Evolutionary conservation across 2,113 vertebrate genomes (phyloP), one percentile per base, ranked within the genome.

Genomic region (Crocuta crocuta): DNA sequence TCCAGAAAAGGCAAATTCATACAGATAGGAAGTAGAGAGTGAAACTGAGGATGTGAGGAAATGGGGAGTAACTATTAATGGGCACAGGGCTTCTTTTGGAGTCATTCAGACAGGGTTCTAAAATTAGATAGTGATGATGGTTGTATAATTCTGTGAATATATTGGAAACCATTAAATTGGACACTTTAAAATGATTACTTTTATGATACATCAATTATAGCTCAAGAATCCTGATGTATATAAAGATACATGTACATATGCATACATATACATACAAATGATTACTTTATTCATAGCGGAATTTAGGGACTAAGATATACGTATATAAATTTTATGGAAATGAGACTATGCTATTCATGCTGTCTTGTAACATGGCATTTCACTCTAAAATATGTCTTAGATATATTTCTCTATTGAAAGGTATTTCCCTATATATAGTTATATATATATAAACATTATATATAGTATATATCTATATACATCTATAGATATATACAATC

Each of bases 401-500:
- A 33, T 79, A 48, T 91, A 79, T 89, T 93, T 88, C 50, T 23
- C 78, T 88, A 55, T 83, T 74, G 63, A 58, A 66, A 93, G 39
- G 21, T 39, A 80, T 78, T 78, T 76, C 73, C 73, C 43, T 78
- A 48, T 78, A 33, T 68, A 31, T 23, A n/a, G 19, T 23, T 66
- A n/a, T 50, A 43, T 31, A 16, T 10, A 79, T 7, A 79, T 13
- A 33, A 11, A 50, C 2, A 2, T 35, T 4, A 65, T 70, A 23
- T 61, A 61, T 61, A 61, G 58, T 61, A 61, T 61, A 61, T 21
- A 61, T 23, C 19, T 61, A 61, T 61, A 61, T 23, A 61, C 19
- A 19, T 61, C 13, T 55, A 55, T 55, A 55, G 2, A 4, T 55
- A 61, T 23, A 61, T 61, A 61, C 23, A 61, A 61, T 61, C 19